Conservation (phyloP, 2,113 vertebrate species). For the Carassius auratus region DNA sequence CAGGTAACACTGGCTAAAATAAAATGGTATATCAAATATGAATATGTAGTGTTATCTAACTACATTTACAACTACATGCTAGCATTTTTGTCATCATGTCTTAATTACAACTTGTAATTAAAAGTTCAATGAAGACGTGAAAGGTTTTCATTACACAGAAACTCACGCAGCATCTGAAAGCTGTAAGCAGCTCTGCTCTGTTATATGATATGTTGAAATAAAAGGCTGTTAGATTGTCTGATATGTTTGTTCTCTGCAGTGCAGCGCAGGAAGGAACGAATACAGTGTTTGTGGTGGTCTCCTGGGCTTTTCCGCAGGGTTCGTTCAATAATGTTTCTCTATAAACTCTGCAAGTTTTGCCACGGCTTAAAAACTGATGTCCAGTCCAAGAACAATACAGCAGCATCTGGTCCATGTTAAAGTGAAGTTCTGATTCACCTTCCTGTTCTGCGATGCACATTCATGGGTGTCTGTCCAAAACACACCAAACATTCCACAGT, state of each 20-base stretch:
- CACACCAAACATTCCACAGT: slow-evolving; percentile 13
- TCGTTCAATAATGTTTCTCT: slow-evolving; percentile 26
- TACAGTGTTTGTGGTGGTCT: not conserved
- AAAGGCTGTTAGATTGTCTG: slow-evolving; percentile 17
- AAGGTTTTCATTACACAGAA: not conserved
- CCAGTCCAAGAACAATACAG: slow-evolving; percentile 36
- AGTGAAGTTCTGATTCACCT: slow-evolving; percentile 34
- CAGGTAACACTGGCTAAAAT: not conserved
- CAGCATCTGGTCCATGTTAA: slow-evolving; percentile 34
- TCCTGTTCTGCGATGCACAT: not conserved
- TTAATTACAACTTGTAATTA: not conserved
- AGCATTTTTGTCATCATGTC: not conserved
- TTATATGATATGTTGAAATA: slow-evolving; percentile 15
- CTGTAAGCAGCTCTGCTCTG: slow-evolving; percentile 22
- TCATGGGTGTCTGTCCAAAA: slow-evolving; percentile 11
- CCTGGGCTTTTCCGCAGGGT: slow-evolving; percentile 13
- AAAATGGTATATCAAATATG: not conserved
- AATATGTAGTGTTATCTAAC: not conserved
- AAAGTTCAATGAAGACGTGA: not conserved
- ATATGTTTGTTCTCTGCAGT: slow-evolving; percentile 33
- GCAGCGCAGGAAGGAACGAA: slow-evolving; percentile 26
- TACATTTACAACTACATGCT: not conserved
- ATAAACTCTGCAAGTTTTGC: slow-evolving; percentile 27
- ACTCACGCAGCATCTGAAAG: not conserved
- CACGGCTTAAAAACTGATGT: not conserved